These are phyloP conservation scores for Yponomeuta malinellus DNA, from an alignment of 2,888 invertebrate species.

Conservation along the genomic window DNA sequence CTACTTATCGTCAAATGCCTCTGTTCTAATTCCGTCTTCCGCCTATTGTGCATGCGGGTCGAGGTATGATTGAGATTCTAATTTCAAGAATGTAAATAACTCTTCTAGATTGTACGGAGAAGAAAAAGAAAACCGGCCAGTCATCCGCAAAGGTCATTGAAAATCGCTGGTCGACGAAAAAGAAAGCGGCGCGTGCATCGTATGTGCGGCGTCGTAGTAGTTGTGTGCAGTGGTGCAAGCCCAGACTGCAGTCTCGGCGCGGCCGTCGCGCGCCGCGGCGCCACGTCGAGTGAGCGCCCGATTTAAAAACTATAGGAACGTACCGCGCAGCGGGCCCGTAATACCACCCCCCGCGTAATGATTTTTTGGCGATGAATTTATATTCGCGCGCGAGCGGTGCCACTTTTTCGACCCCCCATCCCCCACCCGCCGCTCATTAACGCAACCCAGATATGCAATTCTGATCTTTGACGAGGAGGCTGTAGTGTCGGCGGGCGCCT, in stretches of 20 bases:
- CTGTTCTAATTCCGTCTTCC: conserved; percentile 26
- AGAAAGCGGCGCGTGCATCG: conserved; percentile 4
- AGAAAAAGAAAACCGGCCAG: conserved; percentile 7
- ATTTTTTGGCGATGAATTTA: conserved; percentile 91
- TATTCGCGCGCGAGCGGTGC: conserved; percentile 80
- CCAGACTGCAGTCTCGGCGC: conserved; percentile 45
- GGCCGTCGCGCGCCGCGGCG: conserved; percentile 64
- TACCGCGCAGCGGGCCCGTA: conserved; percentile 75
- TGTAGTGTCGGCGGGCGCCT: conserved; percentile 75
- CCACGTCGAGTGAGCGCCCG: conserved; percentile 69
- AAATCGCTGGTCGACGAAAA: background rate
- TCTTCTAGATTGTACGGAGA: background rate
- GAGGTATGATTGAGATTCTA: background rate
- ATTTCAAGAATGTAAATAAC: conserved; percentile 20
- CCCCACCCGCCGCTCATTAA: conserved; percentile 75
- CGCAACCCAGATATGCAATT: conserved; percentile 81
- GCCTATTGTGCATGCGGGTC: conserved; percentile 14
- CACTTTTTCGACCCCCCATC: conserved; percentile 72
- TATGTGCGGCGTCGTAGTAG: conserved; percentile 8
- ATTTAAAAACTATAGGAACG: conserved; percentile 74
- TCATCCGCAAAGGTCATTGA: conserved; percentile 1
- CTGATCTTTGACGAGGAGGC: conserved; percentile 79
- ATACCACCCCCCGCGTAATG: conserved; percentile 87
- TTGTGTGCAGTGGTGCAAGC: conserved; percentile 35
- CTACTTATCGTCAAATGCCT: conserved; percentile 3